Evolutionary conservation across 1,140 invertebrate species (phyloP).

Genomic region (Neodiprion fabricii): DNA sequence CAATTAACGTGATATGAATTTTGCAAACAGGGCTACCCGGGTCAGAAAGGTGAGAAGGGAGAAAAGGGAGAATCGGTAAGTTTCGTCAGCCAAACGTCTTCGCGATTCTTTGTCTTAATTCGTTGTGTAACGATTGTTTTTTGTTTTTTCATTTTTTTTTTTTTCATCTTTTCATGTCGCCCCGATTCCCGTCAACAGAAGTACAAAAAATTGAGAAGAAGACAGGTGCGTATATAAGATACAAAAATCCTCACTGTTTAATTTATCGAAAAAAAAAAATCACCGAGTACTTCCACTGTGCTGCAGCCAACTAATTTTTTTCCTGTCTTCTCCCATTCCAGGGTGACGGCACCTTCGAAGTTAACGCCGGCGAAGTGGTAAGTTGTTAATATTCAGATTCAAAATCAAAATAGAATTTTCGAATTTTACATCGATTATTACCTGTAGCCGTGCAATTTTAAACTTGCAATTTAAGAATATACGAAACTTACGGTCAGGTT

Average conservation of each 20-base stretch:
- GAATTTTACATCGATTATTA: no score
- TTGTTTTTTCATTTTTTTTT: constrained; percentile 37
- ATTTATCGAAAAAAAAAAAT: not conserved
- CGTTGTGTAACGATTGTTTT: not conserved
- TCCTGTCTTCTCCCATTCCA: constrained; percentile 56
- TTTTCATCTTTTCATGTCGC: constrained; percentile 51
- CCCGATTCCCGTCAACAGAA: constrained; percentile 67
- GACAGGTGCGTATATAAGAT: constrained; percentile 72
- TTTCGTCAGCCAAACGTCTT: constrained; percentile 33
- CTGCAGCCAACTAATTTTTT: constrained; percentile 40
- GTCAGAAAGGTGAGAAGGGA: constrained; percentile 87
- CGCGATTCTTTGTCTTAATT: constrained; percentile 19
- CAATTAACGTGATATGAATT: constrained; percentile 21
- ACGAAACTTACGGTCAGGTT: no score
- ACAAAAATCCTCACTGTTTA: not conserved
- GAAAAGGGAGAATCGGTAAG: constrained; percentile 92
- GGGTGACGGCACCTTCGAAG: constrained; percentile 79
- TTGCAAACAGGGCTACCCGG: constrained; percentile 81
- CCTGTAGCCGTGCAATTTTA: no score
- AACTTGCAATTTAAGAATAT: no score
- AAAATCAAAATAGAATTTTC: no score
- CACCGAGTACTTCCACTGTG: not conserved
- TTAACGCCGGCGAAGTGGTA: constrained; percentile 75
- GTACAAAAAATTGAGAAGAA: constrained; percentile 88
- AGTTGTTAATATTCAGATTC: constrained; percentile 39